Evolutionary conservation across 2,797 vertebrate species (phyloP), one percentile per base, ranked within the genome.

Genomic region (Coranthus polyacanthus): DNA sequence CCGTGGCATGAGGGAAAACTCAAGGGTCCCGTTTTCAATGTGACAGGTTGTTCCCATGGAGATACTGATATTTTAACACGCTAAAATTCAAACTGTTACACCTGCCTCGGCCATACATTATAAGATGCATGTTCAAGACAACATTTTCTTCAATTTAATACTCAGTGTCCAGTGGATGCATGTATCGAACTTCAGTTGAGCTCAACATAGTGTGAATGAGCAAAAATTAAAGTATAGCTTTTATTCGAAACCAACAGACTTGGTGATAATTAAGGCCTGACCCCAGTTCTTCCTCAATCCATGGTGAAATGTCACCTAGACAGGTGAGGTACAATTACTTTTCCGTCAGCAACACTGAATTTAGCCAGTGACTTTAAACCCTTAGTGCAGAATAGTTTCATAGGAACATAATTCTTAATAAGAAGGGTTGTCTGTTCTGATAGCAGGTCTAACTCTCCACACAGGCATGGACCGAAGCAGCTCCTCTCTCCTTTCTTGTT

Each of bases 401-500:
- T 6, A 57, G 38, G 22, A 72, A 37, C 16, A 43, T 68, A 55
- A 56, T 24, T 66, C 37, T 38, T 39, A 46, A 62, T 42, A 51
- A 43, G 62, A 56, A 17, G 15, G n/a, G 1, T 13, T 52, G 39
- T 68, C 47, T 50, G 36, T 47, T 47, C 10, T 3, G 68, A 64
- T 51, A 36, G 62, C 36, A 55, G 38, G 43, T 53, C 29, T 41
- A 45, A 59, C 32, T 76, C 52, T 39, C 47, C 36, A 15, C 56
- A 20, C 22, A 18, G 36, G 45, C 9, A 18, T 13, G 8, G 38
- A 39, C 29, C 43, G 29, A 38, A 49, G 44, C n/a, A 2, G 20
- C 29, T 32, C 26, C 12, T 34, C 17, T 51, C 4, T 66, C 29
- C 39, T 55, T 55, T 38, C 21, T 60, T 13, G 21, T 78, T 85